Evolutionary conservation across 2,113 vertebrate species (phyloP).

Genomic region (Paracanthobrama guichenoti): DNA sequence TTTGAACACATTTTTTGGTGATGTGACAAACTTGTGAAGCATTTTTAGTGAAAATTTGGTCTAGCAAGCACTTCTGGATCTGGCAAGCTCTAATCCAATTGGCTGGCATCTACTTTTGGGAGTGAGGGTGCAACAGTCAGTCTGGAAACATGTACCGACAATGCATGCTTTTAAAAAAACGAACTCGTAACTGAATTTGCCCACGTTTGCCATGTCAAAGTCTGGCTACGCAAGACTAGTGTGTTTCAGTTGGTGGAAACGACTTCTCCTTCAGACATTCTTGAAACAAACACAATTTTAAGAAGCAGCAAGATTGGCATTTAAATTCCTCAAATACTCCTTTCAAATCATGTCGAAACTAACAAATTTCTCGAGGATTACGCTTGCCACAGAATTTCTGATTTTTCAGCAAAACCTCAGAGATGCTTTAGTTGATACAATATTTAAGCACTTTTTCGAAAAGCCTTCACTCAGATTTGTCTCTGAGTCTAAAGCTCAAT

Average conservation of each 20-base stretch:
- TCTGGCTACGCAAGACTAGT: no score
- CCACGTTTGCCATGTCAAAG: background rate
- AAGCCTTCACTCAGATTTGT: constrained; percentile 47
- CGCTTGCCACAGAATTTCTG: background rate
- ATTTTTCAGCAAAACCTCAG: background rate
- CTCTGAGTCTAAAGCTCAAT: constrained; percentile 20
- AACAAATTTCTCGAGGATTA: background rate
- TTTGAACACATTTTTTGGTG: no score
- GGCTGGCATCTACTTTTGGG: background rate
- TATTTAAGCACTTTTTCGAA: constrained; percentile 27
- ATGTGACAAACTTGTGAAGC: no score
- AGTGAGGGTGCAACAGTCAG: background rate
- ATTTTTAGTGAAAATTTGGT: background rate
- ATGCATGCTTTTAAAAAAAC: background rate
- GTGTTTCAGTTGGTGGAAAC: background rate
- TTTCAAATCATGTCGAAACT: background rate
- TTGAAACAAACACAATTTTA: background rate
- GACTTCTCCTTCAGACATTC: background rate
- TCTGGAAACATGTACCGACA: background rate
- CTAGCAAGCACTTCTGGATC: background rate
- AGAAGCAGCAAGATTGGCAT: background rate
- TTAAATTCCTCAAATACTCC: background rate
- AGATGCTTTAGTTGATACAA: constrained; percentile 32
- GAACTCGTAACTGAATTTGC: background rate
- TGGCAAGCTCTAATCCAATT: background rate